Base-by-base conservation (phyloP, 2,113 vertebrate species). In the Python bivittatus region DNA sequence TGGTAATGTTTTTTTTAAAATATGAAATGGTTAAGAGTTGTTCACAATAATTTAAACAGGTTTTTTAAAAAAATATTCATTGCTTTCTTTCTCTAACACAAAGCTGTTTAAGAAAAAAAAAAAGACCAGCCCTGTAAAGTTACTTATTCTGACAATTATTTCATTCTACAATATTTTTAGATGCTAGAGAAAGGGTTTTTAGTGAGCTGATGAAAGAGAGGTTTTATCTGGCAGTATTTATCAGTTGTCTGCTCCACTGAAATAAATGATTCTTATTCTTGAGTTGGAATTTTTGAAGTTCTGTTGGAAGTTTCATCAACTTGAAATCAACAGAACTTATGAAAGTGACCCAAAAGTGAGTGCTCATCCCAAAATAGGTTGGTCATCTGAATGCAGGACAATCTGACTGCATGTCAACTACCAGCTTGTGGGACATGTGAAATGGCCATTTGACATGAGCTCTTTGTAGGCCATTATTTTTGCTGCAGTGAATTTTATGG, bases 1-100 rank as follows among this genome's bases (percentile, higher is more conserved):
- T 17, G 72, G 3, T 48, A 88, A 88, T 92, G 68, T 60, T 44
- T 60, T 93, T 93, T 96, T 95, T 94, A 92, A 86, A 58, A 60
- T 57, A 88, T 88, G 95, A 96, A 88, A 94, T 94, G 96, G 92
- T 95, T 94, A 95, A 79, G 27, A 25, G 20, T 48, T 88, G 54
- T 52, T 61, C 7, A 89, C 8, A 27, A 58, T 83, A 88, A 79
- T 38, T 89, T 61, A 48, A 52, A 38, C 38, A 84, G 4, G n/a
- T 60, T 52, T 29, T 68, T 86, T 8, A 20, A 92, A 7, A 22
- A 53, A 95, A 58, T 72, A 88, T 86, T 91, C 2, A 27, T 29
- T 94, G 93, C 84, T 95, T 89, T 22, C 88, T 94, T 94, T 52
- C 44, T 90, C 92, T 85, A 64, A 53, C 7, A 22, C 72, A 88